Conservation (phyloP, 1,140 invertebrate species). For the Lanistes nyassanus region DNA sequence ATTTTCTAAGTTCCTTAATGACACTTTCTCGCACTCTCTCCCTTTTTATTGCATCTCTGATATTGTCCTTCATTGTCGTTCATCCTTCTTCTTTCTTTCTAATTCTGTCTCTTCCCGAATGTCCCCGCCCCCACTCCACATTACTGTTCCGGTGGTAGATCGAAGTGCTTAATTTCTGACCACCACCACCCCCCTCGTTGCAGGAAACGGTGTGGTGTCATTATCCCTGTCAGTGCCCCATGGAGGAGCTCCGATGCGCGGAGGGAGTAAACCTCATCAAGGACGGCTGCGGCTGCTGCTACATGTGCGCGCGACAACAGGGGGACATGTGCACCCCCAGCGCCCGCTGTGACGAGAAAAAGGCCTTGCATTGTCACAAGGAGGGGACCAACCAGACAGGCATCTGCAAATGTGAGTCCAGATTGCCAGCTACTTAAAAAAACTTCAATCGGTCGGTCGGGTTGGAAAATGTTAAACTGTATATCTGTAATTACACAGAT, state of each 20-base stretch:
- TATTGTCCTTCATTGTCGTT: neutral
- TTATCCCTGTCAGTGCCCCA: conserved; percentile 47
- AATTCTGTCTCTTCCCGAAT: conserved; percentile 1
- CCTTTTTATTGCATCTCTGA: neutral
- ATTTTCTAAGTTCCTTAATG: too few species aligned
- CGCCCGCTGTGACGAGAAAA: conserved; percentile 47
- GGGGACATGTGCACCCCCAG: conserved; percentile 62
- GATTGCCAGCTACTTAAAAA: too few species aligned
- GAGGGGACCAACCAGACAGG: conserved; percentile 21
- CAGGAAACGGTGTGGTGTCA: conserved; percentile 39
- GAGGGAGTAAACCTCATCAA: conserved; percentile 64
- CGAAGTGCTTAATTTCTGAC: too few species aligned
- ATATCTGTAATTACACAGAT: too few species aligned
- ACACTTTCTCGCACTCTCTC: neutral
- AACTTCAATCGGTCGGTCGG: too few species aligned
- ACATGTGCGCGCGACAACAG: conserved; percentile 68
- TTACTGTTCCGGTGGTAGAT: too few species aligned
- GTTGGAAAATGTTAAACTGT: too few species aligned
- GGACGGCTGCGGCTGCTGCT: conserved; percentile 70
- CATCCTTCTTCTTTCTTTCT: neutral
- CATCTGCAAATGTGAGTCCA: conserved; percentile 53
- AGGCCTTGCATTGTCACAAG: conserved; percentile 51
- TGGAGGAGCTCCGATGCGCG: conserved; percentile 45
- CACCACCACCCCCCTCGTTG: too few species aligned
- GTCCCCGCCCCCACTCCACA: neutral